Conservation (phyloP, 2,888 invertebrate genomes). For the Parnassius mnemosyne region DNA sequence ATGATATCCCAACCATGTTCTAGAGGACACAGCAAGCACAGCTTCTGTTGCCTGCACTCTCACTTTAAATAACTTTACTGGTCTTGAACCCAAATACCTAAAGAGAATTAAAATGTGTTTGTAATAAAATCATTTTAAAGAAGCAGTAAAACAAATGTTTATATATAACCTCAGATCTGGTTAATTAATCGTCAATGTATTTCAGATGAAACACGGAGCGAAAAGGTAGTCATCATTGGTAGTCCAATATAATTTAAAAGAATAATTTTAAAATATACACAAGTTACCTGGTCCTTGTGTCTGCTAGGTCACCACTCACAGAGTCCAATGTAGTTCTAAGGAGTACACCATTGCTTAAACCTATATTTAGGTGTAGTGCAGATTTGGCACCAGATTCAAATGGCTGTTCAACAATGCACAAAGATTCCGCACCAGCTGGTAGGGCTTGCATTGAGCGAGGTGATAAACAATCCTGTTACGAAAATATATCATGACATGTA, state of each 20-base stretch:
- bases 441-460: slow-evolving; percentile 98
- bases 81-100: slow-evolving; percentile 94
- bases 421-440: slow-evolving; percentile 96
- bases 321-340: slow-evolving; percentile 96
- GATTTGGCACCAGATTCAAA: slow-evolving; percentile 85
- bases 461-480: slow-evolving; percentile 91
- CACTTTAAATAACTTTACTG: slow-evolving; percentile 97
- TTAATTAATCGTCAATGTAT: slow-evolving; percentile 76
- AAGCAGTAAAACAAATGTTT: slow-evolving; percentile 1
- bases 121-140: slow-evolving; percentile 4
- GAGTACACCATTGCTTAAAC: slow-evolving; percentile 97
- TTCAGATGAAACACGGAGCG: slow-evolving; percentile 84
- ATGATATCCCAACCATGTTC: slow-evolving; percentile 99
- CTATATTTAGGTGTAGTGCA: slow-evolving; percentile 96
- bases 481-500: slow-evolving; percentile 4
- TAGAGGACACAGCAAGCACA: slow-evolving; percentile 97
- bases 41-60: slow-evolving; percentile 97
- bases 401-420: slow-evolving; percentile 95
- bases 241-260: slow-evolving; percentile 1
- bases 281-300: slow-evolving; percentile 92
- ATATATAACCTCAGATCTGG: slow-evolving; percentile 64
- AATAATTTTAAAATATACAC: neutral
- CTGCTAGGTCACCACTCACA: slow-evolving; percentile 97
- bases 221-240: slow-evolving; percentile 66
- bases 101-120: neutral